These are phyloP conservation scores for Eulimnadia texana DNA, from an alignment of 1,140 invertebrate species.

Conservation along the genomic window DNA sequence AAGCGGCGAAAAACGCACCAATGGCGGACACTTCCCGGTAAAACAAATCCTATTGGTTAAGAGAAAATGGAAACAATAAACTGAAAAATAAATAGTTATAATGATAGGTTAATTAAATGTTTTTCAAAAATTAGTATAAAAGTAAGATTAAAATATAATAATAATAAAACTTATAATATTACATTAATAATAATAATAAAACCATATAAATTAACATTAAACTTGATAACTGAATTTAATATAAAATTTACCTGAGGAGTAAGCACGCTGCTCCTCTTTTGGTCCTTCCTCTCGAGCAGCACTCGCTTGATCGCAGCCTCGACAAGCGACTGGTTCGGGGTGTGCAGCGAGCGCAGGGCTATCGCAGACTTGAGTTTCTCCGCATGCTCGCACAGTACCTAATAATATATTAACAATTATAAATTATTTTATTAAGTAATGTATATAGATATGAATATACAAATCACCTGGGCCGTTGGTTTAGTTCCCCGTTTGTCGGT, in stretches of 20 bases:
- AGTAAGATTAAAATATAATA: too few species aligned
- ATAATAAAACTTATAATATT: too few species aligned
- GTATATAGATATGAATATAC: not conserved
- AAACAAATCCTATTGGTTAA: slow-evolving; percentile 51
- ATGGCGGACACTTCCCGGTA: slow-evolving; percentile 35
- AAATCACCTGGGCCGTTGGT: not conserved
- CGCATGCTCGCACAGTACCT: slow-evolving; percentile 48
- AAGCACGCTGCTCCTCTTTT: slow-evolving; percentile 35
- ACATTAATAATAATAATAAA: too few species aligned
- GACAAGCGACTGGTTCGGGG: slow-evolving; percentile 38
- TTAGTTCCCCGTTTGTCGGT: not conserved
- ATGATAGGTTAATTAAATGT: too few species aligned
- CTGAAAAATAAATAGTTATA: too few species aligned
- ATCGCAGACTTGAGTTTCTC: slow-evolving; percentile 61
- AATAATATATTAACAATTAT: too few species aligned
- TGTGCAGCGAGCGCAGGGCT: slow-evolving; percentile 47
- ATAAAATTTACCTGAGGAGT: slow-evolving; percentile 25
- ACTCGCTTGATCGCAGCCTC: slow-evolving; percentile 42
- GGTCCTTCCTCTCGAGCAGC: slow-evolving; percentile 32
- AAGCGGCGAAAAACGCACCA: slow-evolving; percentile 11
- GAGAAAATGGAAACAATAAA: too few species aligned
- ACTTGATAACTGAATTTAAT: too few species aligned
- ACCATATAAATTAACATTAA: too few species aligned
- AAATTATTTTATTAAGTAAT: too few species aligned
- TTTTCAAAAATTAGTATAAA: too few species aligned